phyloP scores from a whole-genome alignment of 2,113 vertebrate species.

The Daubentonia madagascariensis region DNA sequence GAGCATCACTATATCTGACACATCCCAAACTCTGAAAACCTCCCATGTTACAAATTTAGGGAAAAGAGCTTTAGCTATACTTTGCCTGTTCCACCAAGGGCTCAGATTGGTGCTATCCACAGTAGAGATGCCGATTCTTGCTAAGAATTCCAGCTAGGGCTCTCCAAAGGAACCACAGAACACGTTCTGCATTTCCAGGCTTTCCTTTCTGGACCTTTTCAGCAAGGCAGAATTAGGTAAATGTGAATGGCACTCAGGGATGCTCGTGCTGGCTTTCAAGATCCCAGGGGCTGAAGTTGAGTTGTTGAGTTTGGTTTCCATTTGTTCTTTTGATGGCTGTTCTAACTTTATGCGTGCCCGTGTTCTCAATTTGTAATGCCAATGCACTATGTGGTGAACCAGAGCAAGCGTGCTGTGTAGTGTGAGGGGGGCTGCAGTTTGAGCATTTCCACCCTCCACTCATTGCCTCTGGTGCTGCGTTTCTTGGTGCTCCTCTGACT shows the following conservation, averaged over 20 bases:
- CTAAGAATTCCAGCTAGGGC: not conserved
- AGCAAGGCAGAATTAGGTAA: not conserved
- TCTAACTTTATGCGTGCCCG: not conserved
- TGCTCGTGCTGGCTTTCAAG: not conserved
- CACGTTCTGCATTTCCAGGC: not conserved
- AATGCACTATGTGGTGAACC: not conserved
- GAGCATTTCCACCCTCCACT: not conserved
- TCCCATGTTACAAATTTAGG: not conserved
- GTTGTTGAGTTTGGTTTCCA: not conserved
- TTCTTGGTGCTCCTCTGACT: not conserved
- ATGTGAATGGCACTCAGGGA: not conserved
- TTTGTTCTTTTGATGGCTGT: not conserved
- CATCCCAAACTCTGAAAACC: not conserved
- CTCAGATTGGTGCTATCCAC: not conserved
- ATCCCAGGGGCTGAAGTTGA: not conserved
- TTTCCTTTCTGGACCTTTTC: not conserved
- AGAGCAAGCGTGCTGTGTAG: rapidly evolving
- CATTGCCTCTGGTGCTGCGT: not conserved
- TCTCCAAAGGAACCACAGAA: not conserved
- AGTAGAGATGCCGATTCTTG: not conserved
- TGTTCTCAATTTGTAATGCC: not conserved
- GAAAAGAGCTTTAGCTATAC: not conserved
- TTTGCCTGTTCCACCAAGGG: not conserved
- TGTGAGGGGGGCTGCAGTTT: not conserved
- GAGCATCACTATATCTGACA: not conserved